Evolutionary conservation across 2,797 vertebrate species (phyloP).

Genomic region (Acanthurus tractus): DNA sequence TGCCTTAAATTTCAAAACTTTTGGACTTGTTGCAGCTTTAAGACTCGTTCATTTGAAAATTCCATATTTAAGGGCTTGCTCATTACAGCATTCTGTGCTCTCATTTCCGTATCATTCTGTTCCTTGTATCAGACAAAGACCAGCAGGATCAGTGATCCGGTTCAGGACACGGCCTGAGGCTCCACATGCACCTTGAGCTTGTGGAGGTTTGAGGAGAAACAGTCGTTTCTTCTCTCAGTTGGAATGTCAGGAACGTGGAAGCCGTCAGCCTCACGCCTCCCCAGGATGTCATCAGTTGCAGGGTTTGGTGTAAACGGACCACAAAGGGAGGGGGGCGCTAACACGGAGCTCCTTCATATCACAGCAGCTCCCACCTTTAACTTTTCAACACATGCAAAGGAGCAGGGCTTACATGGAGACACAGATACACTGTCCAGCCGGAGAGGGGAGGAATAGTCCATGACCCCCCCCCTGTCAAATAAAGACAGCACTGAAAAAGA

Average conservation of each 20-base stretch:
- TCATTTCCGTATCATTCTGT: neutral
- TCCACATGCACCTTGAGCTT: conserved; percentile 1
- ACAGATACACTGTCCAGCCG: conserved; percentile 11
- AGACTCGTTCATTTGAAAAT: no score
- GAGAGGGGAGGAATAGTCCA: conserved; percentile 33
- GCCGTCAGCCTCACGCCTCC: conserved; percentile 34
- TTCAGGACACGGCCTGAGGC: neutral
- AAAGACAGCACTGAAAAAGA: conserved; percentile 42
- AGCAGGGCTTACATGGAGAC: neutral
- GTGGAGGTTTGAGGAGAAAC: conserved; percentile 31
- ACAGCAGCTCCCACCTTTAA: conserved; percentile 38
- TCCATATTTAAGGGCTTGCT: no score
- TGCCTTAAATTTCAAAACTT: no score
- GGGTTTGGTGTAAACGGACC: conserved; percentile 28
- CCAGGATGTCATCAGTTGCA: conserved; percentile 46
- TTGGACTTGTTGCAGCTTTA: neutral
- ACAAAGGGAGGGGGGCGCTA: conserved; percentile 18
- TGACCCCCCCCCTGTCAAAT: conserved; percentile 28
- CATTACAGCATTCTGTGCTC: neutral
- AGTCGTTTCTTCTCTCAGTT: conserved; percentile 5
- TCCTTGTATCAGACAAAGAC: neutral
- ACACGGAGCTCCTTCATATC: conserved; percentile 12
- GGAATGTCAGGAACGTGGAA: conserved; percentile 67
- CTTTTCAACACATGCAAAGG: conserved; percentile 38
- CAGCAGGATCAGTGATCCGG: neutral